These are phyloP conservation scores for Haliaeetus leucogaster DNA, from an alignment of 2,113 vertebrate species.

Conservation along the genomic window DNA sequence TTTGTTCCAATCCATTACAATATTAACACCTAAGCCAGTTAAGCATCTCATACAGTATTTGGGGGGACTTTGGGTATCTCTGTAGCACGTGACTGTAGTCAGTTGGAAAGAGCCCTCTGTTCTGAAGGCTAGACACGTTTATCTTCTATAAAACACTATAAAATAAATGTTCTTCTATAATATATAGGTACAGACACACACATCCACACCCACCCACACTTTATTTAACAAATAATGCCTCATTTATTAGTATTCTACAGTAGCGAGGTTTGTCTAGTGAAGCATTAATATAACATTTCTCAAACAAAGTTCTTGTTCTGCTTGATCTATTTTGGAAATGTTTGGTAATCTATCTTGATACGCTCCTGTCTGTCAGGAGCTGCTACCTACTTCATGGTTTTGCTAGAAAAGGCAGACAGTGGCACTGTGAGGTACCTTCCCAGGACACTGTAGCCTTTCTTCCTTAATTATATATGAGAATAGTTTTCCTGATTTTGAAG, in stretches of 20 bases:
- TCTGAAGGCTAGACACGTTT: background rate
- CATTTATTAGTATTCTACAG: conserved; percentile 18
- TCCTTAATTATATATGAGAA: background rate
- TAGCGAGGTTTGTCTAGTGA: background rate
- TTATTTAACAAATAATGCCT: background rate
- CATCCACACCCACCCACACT: background rate
- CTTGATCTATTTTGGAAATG: conserved; percentile 24
- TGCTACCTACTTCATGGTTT: background rate
- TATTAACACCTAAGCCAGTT: background rate
- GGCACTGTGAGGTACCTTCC: background rate
- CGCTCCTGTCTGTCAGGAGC: background rate
- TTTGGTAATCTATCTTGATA: conserved; percentile 51
- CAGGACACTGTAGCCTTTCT: background rate
- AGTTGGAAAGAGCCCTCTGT: background rate
- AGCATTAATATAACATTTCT: conserved; percentile 40
- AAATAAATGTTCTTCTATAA: background rate
- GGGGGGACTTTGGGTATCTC: background rate
- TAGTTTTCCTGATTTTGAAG: background rate
- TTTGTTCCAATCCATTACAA: background rate
- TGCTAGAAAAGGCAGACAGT: background rate
- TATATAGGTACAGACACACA: background rate
- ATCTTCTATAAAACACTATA: background rate
- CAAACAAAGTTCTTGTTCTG: conserved; percentile 31
- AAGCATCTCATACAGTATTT: background rate
- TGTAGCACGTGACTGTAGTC: background rate